Conservation (phyloP, 2,888 invertebrate genomes). For the Pollenia griseotomentosa region DNA sequence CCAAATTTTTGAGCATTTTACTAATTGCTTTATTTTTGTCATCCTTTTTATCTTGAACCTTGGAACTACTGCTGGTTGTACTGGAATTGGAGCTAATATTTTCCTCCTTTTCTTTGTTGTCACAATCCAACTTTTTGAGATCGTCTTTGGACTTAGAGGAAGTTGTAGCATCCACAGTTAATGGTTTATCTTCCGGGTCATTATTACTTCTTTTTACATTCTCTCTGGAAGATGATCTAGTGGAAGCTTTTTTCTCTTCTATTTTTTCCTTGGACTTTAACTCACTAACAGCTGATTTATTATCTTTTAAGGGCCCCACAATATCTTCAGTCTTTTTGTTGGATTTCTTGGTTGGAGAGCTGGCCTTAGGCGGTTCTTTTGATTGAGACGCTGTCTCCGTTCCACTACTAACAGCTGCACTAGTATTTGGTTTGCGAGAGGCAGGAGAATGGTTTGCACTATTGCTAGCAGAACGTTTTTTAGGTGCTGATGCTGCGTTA, state of each 20-base stretch:
- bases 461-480: conserved; percentile 77
- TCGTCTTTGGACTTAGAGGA: conserved; percentile 47
- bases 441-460: conserved; percentile 74
- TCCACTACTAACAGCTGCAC: conserved; percentile 37
- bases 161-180: not conserved
- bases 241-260: conserved; percentile 70
- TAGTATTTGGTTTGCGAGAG: conserved; percentile 72
- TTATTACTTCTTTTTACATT: conserved; percentile 62
- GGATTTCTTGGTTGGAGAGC: conserved; percentile 60
- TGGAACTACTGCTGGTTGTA: conserved; percentile 69
- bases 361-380: conserved; percentile 67
- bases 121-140: conserved; percentile 29
- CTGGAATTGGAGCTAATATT: conserved; percentile 62
- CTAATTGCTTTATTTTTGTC: conserved; percentile 83
- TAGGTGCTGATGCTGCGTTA: conserved; percentile 74
- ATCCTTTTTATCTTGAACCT: conserved; percentile 79
- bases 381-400: conserved; percentile 39
- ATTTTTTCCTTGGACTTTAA: conserved; percentile 29
- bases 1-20: conserved; percentile 83
- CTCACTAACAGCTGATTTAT: not conserved
- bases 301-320: not conserved
- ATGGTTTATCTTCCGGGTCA: conserved; percentile 31
- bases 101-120: conserved; percentile 44
- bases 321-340: conserved; percentile 55
- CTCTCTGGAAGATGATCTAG: conserved; percentile 70